Conservation (phyloP, 2,797 vertebrate species). For the Microcaecilia unicolor region DNA sequence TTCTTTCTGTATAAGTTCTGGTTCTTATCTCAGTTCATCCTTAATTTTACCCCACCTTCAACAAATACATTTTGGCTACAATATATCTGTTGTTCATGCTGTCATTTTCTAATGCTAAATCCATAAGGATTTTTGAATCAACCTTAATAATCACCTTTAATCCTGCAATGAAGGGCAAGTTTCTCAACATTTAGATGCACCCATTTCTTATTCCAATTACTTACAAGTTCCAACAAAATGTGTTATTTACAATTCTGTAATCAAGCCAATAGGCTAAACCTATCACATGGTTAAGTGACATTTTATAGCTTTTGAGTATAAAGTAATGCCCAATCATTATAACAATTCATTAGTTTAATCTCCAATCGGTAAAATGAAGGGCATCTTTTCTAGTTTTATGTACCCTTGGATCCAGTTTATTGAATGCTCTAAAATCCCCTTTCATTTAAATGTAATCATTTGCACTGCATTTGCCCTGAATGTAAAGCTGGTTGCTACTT, state of each 20-base stretch:
- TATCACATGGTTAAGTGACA: conserved; percentile 2
- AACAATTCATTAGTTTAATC: conserved; percentile 13
- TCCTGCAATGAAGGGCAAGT: conserved; percentile 9
- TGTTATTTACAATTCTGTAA: conserved; percentile 1
- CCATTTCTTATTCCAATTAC: not conserved
- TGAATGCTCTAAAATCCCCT: too few species aligned
- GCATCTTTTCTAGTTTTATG: not conserved
- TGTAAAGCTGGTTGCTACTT: not conserved
- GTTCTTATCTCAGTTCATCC: too few species aligned
- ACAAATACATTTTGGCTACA: too few species aligned
- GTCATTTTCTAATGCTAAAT: too few species aligned
- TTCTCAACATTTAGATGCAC: conserved; percentile 7
- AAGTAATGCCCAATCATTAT: not conserved
- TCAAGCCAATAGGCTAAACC: conserved; percentile 1
- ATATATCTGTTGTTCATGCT: too few species aligned
- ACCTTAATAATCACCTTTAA: conserved; percentile 6
- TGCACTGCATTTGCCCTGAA: not conserved
- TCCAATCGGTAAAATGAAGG: too few species aligned
- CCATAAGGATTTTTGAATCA: too few species aligned
- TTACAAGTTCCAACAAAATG: conserved; percentile 6
- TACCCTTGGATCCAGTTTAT: not conserved
- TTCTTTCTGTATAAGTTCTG: too few species aligned
- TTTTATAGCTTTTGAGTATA: not conserved
- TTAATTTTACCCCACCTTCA: too few species aligned
- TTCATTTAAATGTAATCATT: not conserved